Percentiles rank a stretch among this genome's conserved stretches.
Conservation (phyloP, 2,888 invertebrate genomes). For the Anoplius nigerrimus region DNA sequence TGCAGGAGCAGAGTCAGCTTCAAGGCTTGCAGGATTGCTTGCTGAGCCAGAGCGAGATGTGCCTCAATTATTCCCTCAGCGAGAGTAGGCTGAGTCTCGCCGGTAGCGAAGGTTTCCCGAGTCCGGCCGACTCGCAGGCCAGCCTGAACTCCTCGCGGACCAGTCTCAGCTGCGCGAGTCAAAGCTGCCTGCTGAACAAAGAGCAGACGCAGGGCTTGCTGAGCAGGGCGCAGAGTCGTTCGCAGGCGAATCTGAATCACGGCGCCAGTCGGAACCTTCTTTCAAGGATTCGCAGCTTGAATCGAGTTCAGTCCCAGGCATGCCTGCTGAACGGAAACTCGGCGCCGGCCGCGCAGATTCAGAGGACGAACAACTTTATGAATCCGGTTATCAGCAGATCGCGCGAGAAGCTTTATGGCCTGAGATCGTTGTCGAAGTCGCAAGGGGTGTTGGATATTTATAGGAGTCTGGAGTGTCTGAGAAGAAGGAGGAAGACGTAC, state of each 20-base stretch:
- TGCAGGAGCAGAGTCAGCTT: constrained; percentile 32
- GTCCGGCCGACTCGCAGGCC: constrained; percentile 68
- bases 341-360: constrained; percentile 25
- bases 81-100: constrained; percentile 64
- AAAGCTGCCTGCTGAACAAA: constrained; percentile 70
- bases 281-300: constrained; percentile 69
- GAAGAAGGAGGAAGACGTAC: constrained; percentile 61
- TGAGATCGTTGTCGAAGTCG: constrained; percentile 75
- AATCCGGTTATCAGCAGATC: constrained; percentile 72
- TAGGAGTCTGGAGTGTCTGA: constrained; percentile 70
- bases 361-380: constrained; percentile 50
- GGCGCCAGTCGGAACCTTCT: constrained; percentile 64
- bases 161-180: constrained; percentile 66
- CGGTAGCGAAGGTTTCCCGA: constrained; percentile 66
- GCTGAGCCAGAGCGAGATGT: constrained; percentile 76
- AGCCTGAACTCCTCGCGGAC: constrained; percentile 68
- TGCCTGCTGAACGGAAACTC: constrained; percentile 63
- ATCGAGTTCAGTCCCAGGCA: constrained; percentile 73
- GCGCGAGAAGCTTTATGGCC: constrained; percentile 75
- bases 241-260: constrained; percentile 67
- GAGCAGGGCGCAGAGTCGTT: constrained; percentile 69
- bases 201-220: constrained; percentile 72
- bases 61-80: constrained; percentile 68
- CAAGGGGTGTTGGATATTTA: constrained; percentile 76
- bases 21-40: constrained; percentile 60